Base-by-base conservation (phyloP, 2,113 vertebrate species). In the Vulpes vulpes region DNA sequence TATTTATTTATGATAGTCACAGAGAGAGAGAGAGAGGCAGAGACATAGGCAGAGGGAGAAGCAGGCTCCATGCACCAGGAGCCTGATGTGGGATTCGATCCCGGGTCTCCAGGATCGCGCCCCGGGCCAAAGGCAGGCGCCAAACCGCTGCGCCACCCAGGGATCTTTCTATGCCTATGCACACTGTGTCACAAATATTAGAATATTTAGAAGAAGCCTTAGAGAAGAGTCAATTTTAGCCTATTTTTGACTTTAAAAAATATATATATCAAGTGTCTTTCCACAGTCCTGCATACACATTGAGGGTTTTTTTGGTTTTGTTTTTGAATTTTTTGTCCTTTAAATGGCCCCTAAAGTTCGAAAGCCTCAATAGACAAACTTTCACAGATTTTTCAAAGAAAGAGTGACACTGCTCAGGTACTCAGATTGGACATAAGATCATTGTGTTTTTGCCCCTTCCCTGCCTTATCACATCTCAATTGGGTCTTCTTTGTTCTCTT, bases 391-490 rank as follows among this genome's bases (percentile, higher is more conserved):
- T 22, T 53, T 60, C 20, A 65, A 35, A 80, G 8, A 9, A 57
- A 7, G 10, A 16, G 7, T 32, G 16, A 25, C 4, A 23, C 17
- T 35, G 4, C 9, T 49, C 59, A 62, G 17, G 5, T 30, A 23
- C 8, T 87, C 32, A 6, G 22, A 73, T 10, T 22, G 27, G 35
- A 60, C 1, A 10, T 1, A 35, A 7, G 8, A 10, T 55, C 23
- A 25, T 30, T 27, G 32, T 43, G 74, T 30, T 16, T 76, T 74
- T 23, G 23, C 8, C 1, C 32, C 0, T 19, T 32, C 30, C 16
- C 11, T 2, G 2, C 19, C 27, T 22, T n/a, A 20, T 27, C 27
- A 22, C 19, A 0, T 73, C 12, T 83, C 16, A 15, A 1, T 0
- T 16, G 9, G 3, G 3, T n/a, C 3, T 27, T 49, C 3, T 19